Conservation (phyloP, 2,888 invertebrate species). For the Erebia palarica region DNA sequence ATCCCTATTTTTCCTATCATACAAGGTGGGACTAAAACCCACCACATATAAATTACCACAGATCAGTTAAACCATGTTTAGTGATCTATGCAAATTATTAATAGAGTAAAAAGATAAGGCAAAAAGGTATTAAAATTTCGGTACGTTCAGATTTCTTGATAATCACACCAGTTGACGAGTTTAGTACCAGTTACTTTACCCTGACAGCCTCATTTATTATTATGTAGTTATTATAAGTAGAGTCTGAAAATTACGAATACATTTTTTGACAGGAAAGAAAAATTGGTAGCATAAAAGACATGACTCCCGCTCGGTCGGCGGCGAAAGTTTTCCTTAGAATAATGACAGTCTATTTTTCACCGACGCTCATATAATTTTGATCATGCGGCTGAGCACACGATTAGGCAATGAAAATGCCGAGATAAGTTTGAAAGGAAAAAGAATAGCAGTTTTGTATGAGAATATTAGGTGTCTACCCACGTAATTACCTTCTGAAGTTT, state of each 20-base stretch:
- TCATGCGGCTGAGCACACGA: slow-evolving; percentile 66
- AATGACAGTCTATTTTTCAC: slow-evolving; percentile 71
- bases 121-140: too few species aligned
- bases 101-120: too few species aligned
- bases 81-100: too few species aligned
- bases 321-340: slow-evolving; percentile 52
- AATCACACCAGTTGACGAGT: background rate
- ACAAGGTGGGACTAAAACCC: too few species aligned
- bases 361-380: slow-evolving; percentile 66
- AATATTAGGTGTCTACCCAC: background rate
- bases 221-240: slow-evolving; percentile 24
- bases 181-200: slow-evolving; percentile 9
- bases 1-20: too few species aligned
- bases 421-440: slow-evolving; percentile 56
- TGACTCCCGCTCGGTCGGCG: slow-evolving; percentile 32
- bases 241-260: slow-evolving; percentile 35
- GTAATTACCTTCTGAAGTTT: background rate
- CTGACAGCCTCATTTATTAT: slow-evolving; percentile 12
- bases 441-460: slow-evolving; percentile 3
- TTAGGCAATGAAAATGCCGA: slow-evolving; percentile 64
- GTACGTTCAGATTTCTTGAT: background rate
- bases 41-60: too few species aligned
- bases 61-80: too few species aligned
- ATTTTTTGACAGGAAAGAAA: slow-evolving; percentile 38
- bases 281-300: slow-evolving; percentile 41